Conservation (phyloP, 2,888 invertebrate species). For the Agonopterix alstromeriana region DNA sequence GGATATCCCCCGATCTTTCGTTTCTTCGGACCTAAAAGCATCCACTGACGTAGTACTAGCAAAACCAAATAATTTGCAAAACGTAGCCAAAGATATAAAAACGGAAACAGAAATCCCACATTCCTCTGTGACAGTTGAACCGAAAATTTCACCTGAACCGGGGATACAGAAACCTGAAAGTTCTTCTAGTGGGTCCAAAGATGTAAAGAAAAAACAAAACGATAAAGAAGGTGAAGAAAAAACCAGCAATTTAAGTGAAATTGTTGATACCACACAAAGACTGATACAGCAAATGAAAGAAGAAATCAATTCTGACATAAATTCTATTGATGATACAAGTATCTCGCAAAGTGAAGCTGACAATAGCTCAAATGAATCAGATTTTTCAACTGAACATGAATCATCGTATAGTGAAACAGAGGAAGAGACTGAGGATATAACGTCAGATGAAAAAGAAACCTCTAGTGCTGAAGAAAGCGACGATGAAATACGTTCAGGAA, state of each 20-base stretch:
- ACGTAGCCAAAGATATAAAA: too few species aligned
- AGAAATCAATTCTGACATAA: conserved; percentile 79
- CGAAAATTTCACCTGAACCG: too few species aligned
- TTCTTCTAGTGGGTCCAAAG: too few species aligned
- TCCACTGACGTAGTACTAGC: too few species aligned
- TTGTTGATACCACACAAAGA: conserved; percentile 78
- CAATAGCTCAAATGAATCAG: conserved; percentile 39
- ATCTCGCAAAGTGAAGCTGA: conserved; percentile 67
- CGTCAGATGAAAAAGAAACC: conserved; percentile 52
- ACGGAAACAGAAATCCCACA: too few species aligned
- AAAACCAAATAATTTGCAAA: too few species aligned
- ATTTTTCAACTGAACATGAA: conserved; percentile 52
- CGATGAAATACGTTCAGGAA: conserved; percentile 15
- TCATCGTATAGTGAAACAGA: conserved; percentile 65
- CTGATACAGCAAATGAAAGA: conserved; percentile 81
- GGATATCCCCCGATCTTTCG: not conserved
- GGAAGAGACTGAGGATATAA: conserved; percentile 51
- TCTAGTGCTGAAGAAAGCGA: conserved; percentile 38
- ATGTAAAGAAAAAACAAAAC: too few species aligned
- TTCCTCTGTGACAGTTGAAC: too few species aligned
- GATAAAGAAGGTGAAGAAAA: conserved; percentile 30
- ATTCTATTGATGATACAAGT: conserved; percentile 59
- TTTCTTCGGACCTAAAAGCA: too few species aligned
- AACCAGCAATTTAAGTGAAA: conserved; percentile 60
- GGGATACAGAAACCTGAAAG: too few species aligned